phyloP scores from a whole-genome alignment of 2,797 vertebrate species.

The Mallotus villosus region DNA sequence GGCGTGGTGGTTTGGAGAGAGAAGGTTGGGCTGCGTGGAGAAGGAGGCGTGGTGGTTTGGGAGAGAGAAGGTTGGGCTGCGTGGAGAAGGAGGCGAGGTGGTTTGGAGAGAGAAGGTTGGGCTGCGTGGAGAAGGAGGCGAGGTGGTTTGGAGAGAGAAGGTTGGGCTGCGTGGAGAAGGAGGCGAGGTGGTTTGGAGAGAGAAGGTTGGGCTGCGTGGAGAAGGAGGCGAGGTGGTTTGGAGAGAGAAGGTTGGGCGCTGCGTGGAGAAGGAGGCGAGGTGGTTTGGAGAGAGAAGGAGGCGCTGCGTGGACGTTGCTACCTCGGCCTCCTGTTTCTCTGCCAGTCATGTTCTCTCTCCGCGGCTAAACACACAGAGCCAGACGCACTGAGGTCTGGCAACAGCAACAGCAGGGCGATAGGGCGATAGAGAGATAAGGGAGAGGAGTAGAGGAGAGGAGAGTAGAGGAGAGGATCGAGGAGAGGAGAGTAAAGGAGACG shows the following conservation, averaged over 20 bases:
- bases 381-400: constrained; percentile 33
- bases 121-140: not conserved
- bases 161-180: not conserved
- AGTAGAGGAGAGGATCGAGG: constrained; percentile 49
- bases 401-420: constrained; percentile 5
- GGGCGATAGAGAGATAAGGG: constrained; percentile 43
- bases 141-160: not conserved
- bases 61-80: not conserved
- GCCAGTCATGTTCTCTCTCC: no score
- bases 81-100: not conserved
- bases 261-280: not conserved
- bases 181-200: not conserved
- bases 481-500: no score
- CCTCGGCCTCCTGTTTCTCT: no score
- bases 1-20: not conserved
- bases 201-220: not conserved
- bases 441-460: constrained; percentile 28
- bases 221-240: not conserved
- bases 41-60: not conserved
- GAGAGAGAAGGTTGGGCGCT: not conserved
- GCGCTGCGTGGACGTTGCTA: not conserved
- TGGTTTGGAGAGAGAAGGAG: not conserved
- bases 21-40: not conserved
- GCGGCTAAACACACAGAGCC: not conserved
- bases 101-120: not conserved